A percentile compares a stretch with the other conserved stretches of the same genome.
phyloP scores from a whole-genome alignment of 2,888 invertebrate genomes.

The Xestia rhomboidea region DNA sequence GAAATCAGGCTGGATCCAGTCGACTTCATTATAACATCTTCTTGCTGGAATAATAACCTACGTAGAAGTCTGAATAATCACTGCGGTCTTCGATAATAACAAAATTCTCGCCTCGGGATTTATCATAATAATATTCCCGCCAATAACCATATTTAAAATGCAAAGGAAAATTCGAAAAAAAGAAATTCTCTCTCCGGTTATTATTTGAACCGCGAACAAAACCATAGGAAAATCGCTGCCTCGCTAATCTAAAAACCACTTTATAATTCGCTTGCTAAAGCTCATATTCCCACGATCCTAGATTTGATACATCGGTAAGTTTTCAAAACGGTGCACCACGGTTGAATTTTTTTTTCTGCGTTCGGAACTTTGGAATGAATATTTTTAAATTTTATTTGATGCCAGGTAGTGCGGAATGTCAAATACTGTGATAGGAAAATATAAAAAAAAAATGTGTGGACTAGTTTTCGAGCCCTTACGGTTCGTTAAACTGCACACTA shows the following conservation, averaged over 20 bases:
- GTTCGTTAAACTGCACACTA: conserved; percentile 27
- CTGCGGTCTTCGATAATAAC: background rate
- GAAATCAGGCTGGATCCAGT: background rate
- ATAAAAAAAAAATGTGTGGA: conserved; percentile 24
- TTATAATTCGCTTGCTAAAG: conserved; percentile 67
- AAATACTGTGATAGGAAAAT: conserved; percentile 49
- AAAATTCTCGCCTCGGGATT: conserved; percentile 8
- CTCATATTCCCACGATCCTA: conserved; percentile 64
- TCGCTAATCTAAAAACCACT: conserved; percentile 74
- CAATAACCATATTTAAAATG: conserved; percentile 36
- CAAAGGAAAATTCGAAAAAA: conserved; percentile 62
- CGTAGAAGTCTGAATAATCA: conserved; percentile 16
- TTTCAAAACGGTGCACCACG: conserved; percentile 72
- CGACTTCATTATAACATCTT: background rate
- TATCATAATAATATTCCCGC: conserved; percentile 15
- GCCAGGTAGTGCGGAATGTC: conserved; percentile 61
- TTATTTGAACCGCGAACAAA: conserved; percentile 71
- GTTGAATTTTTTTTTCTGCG: conserved; percentile 69
- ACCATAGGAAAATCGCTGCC: conserved; percentile 72
- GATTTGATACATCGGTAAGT: conserved; percentile 68
- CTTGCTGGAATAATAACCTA: background rate
- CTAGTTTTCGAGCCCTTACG: conserved; percentile 18
- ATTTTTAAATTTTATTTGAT: conserved; percentile 77
- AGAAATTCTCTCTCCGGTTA: conserved; percentile 64
- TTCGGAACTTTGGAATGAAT: conserved; percentile 68